Base-by-base conservation (phyloP, 2,797 vertebrate genomes). In the Margarornis squamiger region DNA sequence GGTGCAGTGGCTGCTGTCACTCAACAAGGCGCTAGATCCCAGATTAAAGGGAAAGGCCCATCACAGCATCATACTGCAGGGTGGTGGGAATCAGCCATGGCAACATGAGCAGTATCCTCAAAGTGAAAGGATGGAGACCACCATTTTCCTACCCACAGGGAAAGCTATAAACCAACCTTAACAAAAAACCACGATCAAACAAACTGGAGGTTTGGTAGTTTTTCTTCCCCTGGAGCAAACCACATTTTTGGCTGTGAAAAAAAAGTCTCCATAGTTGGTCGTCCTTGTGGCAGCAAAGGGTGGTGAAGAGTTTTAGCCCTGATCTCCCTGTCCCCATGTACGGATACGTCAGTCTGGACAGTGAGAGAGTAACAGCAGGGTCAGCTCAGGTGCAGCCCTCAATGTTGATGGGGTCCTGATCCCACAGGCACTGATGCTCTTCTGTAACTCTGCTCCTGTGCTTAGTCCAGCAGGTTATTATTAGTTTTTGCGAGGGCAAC, bases 191-290 rank as follows among this genome's bases (percentile, higher is more conserved):
- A 88, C 2, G 51, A 92, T 59, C 71, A 91, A 94, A 90, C 22
- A 24, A 91, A 81, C 22, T 34, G 30, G 65, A 81, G 34, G 36
- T 90, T 86, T 86, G 55, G 23, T 34, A n/a, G 45, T 32, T 78
- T 82, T 93, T 81, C 88, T 55, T 49, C 39, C 78, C 88, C 65
- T 91, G 82, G 93, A 95, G 83, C 90, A 97, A 94, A 86, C 55
- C 39, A 93, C 32, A n/a, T 88, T 88, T 96, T 92, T 70, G 19
- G 71, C 57, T 92, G 79, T 84, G 43, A 55, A 68, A 23, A 46
- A 65, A 27, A 59, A 71, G 71, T 61, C 80, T 93, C 83, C 90
- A 57, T 79, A 84, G 79, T 61, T 93, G 73, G 67, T 89, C 29
- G 14, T 92, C 74, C 68, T 90, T 4, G 6, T 79, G 75, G 73